phyloP scores from a whole-genome alignment of 1,140 invertebrate species.

The Pogonomyrmex barbatus region DNA sequence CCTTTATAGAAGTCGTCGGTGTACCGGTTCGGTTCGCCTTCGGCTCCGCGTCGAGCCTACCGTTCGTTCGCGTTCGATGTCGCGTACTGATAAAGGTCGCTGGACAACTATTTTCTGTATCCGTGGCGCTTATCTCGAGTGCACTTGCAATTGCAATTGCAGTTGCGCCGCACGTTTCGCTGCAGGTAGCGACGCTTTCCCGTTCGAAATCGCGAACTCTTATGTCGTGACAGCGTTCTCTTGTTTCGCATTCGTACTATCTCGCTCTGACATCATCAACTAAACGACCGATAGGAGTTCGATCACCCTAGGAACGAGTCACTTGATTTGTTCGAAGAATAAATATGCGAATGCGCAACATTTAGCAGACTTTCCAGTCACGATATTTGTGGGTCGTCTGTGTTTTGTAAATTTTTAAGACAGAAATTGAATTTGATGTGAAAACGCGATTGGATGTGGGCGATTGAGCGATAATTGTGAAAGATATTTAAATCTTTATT shows the following conservation, averaged over 20 bases:
- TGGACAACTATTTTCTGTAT: constrained; percentile 52
- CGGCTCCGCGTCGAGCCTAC: background rate
- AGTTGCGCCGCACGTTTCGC: constrained; percentile 11
- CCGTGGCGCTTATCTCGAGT: constrained; percentile 46
- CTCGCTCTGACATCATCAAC: constrained; percentile 55
- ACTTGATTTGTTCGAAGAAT: constrained; percentile 30
- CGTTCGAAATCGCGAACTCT: constrained; percentile 35
- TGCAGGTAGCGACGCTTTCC: constrained; percentile 39
- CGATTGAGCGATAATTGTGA: background rate
- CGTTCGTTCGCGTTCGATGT: constrained; percentile 12
- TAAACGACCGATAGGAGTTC: constrained; percentile 55
- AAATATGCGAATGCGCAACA: constrained; percentile 23
- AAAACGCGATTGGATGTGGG: background rate
- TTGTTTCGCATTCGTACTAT: constrained; percentile 35
- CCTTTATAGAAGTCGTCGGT: constrained; percentile 7
- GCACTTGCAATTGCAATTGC: constrained; percentile 49
- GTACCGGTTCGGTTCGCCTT: constrained; percentile 37
- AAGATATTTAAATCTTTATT: background rate
- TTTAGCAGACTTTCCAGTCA: background rate
- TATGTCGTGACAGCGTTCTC: constrained; percentile 37
- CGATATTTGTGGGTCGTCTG: constrained; percentile 16
- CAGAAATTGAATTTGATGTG: background rate
- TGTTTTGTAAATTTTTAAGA: constrained; percentile 20
- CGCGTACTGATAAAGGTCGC: constrained; percentile 54
- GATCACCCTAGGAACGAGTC: constrained; percentile 10